Percentiles rank a stretch among this genome's conserved stretches.
phyloP scores from a whole-genome alignment of 2,113 vertebrate genomes.

The Xyrauchen texanus region DNA sequence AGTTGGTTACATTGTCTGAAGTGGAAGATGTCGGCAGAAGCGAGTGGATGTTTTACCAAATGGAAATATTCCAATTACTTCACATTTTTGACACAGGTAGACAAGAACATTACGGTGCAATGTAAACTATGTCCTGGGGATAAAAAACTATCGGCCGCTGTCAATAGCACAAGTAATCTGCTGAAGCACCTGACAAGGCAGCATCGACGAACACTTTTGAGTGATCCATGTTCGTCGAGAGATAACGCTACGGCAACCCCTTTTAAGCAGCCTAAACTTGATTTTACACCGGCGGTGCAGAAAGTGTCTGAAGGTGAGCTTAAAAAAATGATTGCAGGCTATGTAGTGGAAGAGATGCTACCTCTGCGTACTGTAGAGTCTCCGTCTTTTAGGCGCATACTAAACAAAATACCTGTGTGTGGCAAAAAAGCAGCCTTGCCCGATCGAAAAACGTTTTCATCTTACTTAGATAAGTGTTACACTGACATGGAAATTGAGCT shows the following conservation, averaged over 20 bases:
- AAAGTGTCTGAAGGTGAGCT: too few relatives aligned
- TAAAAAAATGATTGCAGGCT: too few relatives aligned
- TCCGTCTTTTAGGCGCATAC: neutral
- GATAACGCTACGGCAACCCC: neutral
- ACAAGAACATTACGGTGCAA: neutral
- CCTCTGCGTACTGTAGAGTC: neutral
- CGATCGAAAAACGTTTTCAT: too few relatives aligned
- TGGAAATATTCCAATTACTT: constrained; percentile 3
- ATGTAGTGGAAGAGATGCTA: too few relatives aligned
- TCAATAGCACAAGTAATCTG: constrained; percentile 2
- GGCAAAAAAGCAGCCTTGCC: neutral
- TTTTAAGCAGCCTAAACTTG: constrained; percentile 4
- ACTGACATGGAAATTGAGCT: too few relatives aligned
- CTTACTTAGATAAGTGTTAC: too few relatives aligned
- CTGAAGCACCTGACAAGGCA: constrained; percentile 6
- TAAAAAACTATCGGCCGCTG: neutral
- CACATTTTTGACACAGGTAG: neutral
- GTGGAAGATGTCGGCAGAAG: neutral
- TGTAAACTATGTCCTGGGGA: constrained; percentile 4
- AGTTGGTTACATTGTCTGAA: too few relatives aligned
- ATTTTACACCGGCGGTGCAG: neutral
- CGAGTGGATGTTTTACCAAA: neutral
- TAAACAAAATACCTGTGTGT: constrained; percentile 3
- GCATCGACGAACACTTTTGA: constrained; percentile 1
- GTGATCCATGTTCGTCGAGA: neutral